A percentile compares a stretch with the other conserved stretches of the same genome.
phyloP scores from a whole-genome alignment of 2,797 vertebrate genomes.

The Ceryle rudis region DNA sequence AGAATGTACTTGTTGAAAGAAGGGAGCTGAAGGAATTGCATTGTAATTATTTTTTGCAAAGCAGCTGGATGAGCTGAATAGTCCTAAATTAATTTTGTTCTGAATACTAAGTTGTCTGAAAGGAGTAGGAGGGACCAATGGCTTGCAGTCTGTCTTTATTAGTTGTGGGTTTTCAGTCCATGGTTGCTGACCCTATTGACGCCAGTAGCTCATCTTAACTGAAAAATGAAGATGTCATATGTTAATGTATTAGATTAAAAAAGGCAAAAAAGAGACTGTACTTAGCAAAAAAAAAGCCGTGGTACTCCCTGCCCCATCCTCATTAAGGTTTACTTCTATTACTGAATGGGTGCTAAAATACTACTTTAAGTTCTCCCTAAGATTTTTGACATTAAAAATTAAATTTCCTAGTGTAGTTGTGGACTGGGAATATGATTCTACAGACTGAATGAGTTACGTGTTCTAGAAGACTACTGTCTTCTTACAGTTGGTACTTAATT shows the following conservation, averaged over 20 bases:
- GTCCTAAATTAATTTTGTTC: constrained; percentile 76
- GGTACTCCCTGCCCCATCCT: background rate
- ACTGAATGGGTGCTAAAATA: background rate
- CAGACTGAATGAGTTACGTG: background rate
- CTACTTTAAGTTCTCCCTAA: background rate
- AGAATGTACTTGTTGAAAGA: constrained; percentile 71
- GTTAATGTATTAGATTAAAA: background rate
- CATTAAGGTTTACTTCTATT: background rate
- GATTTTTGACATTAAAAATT: background rate
- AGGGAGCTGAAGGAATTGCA: constrained; percentile 70
- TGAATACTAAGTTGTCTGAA: constrained; percentile 75
- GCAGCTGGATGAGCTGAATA: constrained; percentile 77
- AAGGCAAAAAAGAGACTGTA: background rate
- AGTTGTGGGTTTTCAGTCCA: constrained; percentile 50
- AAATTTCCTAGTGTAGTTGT: background rate
- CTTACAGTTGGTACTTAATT: background rate
- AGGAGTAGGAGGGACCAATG: constrained; percentile 61
- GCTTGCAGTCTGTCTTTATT: constrained; percentile 60
- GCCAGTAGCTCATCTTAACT: background rate
- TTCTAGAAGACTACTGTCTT: background rate
- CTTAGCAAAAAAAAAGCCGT: background rate
- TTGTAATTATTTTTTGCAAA: constrained; percentile 77
- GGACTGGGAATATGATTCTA: background rate
- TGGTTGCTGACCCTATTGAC: constrained; percentile 43
- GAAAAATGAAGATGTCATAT: background rate